These are phyloP conservation scores for Allygus modestus DNA, from an alignment of 2,888 invertebrate genomes.

Conservation along the genomic window DNA sequence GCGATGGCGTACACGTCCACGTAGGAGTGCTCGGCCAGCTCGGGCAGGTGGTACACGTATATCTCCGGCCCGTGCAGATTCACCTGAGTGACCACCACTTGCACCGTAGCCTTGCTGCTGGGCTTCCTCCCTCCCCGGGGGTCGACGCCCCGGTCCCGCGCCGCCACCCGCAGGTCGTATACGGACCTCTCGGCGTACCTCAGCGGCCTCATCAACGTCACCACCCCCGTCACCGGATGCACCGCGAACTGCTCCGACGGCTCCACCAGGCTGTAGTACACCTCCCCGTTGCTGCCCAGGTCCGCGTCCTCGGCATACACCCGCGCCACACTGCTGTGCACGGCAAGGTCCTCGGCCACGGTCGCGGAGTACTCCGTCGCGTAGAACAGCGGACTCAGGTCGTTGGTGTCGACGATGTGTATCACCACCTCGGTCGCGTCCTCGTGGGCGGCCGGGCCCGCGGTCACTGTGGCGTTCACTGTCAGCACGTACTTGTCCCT, in stretches of 20 bases:
- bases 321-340: constrained; percentile 87
- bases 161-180: constrained; percentile 86
- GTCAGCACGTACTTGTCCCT: constrained; percentile 88
- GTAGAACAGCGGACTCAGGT: constrained; percentile 95
- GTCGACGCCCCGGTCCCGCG: constrained; percentile 82
- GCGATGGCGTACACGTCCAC: constrained; percentile 93
- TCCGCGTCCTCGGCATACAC: constrained; percentile 97
- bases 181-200: constrained; percentile 82
- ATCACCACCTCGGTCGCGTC: constrained; percentile 85
- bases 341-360: constrained; percentile 91
- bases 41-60: constrained; percentile 86
- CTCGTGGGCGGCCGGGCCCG: constrained; percentile 77
- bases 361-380: constrained; percentile 90
- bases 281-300: constrained; percentile 95
- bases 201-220: constrained; percentile 88
- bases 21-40: constrained; percentile 87
- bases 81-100: constrained; percentile 85
- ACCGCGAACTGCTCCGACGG: constrained; percentile 91
- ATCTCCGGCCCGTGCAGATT: constrained; percentile 93
- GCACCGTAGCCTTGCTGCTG: constrained; percentile 83
- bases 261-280: constrained; percentile 94
- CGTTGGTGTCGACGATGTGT: constrained; percentile 89
- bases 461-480: constrained; percentile 82
- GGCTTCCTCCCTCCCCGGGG: constrained; percentile 81
- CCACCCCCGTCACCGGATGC: constrained; percentile 93